These are phyloP conservation scores for Euthynnus affinis DNA, from an alignment of 2,797 vertebrate species.

Conservation along the genomic window DNA sequence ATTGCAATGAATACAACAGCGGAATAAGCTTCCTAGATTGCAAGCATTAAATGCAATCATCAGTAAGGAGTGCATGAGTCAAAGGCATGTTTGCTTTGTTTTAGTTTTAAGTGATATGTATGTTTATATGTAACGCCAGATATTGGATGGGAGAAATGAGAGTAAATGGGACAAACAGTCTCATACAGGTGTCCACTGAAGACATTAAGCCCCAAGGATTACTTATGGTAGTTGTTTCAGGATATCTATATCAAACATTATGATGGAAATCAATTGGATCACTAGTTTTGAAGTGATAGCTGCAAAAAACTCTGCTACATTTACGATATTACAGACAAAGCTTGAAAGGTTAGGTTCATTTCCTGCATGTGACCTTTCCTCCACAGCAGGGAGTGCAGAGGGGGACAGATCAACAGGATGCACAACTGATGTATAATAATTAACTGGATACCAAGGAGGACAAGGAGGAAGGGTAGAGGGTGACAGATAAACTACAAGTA, in stretches of 20 bases:
- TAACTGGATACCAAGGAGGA: constrained; percentile 36
- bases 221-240: not conserved
- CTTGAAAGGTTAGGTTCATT: constrained; percentile 64
- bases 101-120: too few species aligned
- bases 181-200: not conserved
- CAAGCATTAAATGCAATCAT: not conserved
- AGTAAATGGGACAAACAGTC: not conserved
- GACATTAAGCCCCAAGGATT: not conserved
- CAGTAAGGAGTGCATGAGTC: not conserved
- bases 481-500: constrained; percentile 36
- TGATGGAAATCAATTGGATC: not conserved
- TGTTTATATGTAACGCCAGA: not conserved
- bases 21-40: not conserved
- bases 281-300: too few species aligned
- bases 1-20: not conserved
- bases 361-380: constrained; percentile 70
- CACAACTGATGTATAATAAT: constrained; percentile 55
- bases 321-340: not conserved
- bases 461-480: constrained; percentile 9
- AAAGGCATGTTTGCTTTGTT: not conserved
- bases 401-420: constrained; percentile 46
- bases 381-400: constrained; percentile 54
- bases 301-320: not conserved
- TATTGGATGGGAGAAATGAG: not conserved
- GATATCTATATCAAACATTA: not conserved